Evolutionary conservation across 2,797 vertebrate genomes (phyloP).

Genomic region (Loris lydekkerianus): DNA sequence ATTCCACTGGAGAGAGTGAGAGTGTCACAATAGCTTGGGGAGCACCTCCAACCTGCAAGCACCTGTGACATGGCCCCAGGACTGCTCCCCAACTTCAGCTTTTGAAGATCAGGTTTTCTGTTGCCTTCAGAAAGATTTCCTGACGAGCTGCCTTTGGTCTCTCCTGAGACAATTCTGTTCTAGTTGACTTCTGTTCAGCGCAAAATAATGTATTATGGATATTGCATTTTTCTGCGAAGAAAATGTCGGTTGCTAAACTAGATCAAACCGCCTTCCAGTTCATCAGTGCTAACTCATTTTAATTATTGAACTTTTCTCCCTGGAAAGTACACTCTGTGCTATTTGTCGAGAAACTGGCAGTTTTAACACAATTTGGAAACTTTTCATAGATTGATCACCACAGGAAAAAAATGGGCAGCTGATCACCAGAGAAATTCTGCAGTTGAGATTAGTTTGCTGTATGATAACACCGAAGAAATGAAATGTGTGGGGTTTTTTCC

Average conservation of each 20-base stretch:
- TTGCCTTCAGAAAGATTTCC: constrained; percentile 82
- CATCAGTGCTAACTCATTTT: constrained; percentile 87
- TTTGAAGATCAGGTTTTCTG: constrained; percentile 75
- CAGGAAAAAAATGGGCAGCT: constrained; percentile 77
- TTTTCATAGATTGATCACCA: constrained; percentile 82
- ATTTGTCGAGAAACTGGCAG: constrained; percentile 84
- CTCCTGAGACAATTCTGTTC: constrained; percentile 83
- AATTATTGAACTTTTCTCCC: constrained; percentile 89
- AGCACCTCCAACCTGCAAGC: neutral
- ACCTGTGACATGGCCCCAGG: neutral
- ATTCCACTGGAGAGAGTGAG: neutral
- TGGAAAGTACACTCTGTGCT: constrained; percentile 83
- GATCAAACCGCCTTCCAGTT: constrained; percentile 86
- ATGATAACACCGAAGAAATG: constrained; percentile 42
- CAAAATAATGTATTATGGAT: constrained; percentile 87
- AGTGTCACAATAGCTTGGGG: neutral
- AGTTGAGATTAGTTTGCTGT: constrained; percentile 65
- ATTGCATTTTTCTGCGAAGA: constrained; percentile 84
- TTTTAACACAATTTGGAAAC: constrained; percentile 86
- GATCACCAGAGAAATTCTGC: constrained; percentile 78
- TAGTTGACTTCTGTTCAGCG: constrained; percentile 84
- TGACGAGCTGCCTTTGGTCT: constrained; percentile 81
- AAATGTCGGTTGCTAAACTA: constrained; percentile 86
- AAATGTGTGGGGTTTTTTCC: neutral
- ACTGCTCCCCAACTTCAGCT: constrained; percentile 78